A percentile compares a stretch with the other conserved stretches of the same genome.
Evolutionary conservation across 2,797 vertebrate species (phyloP).

Genomic region (Pipistrellus kuhlii): DNA sequence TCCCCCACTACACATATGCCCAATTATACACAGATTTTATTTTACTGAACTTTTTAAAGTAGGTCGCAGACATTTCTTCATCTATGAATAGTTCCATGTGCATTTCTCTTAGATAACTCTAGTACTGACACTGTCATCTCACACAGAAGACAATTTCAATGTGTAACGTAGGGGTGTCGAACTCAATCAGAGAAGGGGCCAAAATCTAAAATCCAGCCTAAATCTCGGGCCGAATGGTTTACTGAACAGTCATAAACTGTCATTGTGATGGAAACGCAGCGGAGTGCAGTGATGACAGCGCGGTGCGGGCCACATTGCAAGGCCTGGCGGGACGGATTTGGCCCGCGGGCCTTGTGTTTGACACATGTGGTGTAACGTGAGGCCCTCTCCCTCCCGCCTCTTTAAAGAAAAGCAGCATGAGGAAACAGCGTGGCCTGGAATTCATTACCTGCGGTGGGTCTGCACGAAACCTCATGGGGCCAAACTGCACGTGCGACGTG

Average conservation of each 20-base stretch:
- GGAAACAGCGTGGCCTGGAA: not conserved
- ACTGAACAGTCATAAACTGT: no score
- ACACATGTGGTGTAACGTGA: not conserved
- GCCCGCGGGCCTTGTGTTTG: no score
- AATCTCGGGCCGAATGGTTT: no score
- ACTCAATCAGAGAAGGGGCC: no score
- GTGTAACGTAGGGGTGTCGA: no score
- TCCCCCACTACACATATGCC: not conserved
- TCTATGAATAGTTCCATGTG: not conserved
- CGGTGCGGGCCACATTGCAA: no score
- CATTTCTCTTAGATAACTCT: not conserved
- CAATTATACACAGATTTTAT: not conserved
- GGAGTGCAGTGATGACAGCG: no score
- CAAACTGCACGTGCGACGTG: constrained; percentile 96
- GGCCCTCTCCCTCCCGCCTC: not conserved
- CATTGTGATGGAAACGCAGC: no score
- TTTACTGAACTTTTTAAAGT: constrained; percentile 13
- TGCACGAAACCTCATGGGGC: constrained; percentile 98
- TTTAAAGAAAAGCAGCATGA: not conserved
- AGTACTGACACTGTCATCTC: not conserved
- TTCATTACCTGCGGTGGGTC: constrained; percentile 97
- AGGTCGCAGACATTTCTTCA: not conserved
- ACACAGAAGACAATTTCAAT: not conserved
- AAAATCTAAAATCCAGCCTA: no score
- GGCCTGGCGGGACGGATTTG: no score